Percentiles rank a stretch among this genome's conserved stretches.
These are phyloP conservation scores for Chondrosia reniformis DNA, from an alignment of 37 sponge, comb jelly and placozoan species.

Conservation along the genomic window DNA sequence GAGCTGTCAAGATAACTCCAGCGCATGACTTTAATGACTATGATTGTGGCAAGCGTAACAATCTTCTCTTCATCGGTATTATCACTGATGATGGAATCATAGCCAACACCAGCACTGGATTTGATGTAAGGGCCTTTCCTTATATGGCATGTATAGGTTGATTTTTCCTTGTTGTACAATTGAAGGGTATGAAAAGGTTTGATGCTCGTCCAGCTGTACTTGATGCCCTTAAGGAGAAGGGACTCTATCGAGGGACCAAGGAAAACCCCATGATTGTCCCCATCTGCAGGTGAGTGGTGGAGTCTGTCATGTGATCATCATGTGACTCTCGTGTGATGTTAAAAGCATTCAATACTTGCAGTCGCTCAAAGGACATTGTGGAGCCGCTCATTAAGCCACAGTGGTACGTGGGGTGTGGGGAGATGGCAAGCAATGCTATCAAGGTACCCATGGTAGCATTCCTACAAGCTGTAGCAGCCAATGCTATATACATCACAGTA, in stretches of 20 bases:
- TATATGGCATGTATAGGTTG: conserved; percentile 19
- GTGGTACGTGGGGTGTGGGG: conserved; percentile 88
- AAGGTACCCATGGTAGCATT: conserved; percentile 39
- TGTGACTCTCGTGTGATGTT: background rate
- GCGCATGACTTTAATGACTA: conserved; percentile 98
- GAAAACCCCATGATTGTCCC: conserved; percentile 94
- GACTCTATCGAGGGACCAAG: conserved; percentile 77
- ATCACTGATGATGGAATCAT: conserved; percentile 91
- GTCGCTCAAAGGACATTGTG: conserved; percentile 95
- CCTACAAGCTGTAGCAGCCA: background rate
- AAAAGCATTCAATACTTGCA: conserved; percentile 12
- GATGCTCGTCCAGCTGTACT: conserved; percentile 83
- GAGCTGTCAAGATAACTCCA: conserved; percentile 98
- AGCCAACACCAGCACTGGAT: conserved; percentile 66
- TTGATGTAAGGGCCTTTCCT: conserved; percentile 31
- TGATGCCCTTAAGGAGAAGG: conserved; percentile 90
- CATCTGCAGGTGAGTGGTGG: conserved; percentile 62
- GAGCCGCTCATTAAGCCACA: conserved; percentile 98
- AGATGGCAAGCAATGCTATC: conserved; percentile 82
- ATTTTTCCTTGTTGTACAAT: background rate
- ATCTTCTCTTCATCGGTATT: conserved; percentile 85
- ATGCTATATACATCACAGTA: background rate
- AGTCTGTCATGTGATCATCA: background rate
- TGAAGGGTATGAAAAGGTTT: conserved; percentile 92
- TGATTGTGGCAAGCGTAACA: conserved; percentile 89